phyloP scores from a whole-genome alignment of 92 coral and sea anemone species.

The Parazoanthus swiftii region DNA sequence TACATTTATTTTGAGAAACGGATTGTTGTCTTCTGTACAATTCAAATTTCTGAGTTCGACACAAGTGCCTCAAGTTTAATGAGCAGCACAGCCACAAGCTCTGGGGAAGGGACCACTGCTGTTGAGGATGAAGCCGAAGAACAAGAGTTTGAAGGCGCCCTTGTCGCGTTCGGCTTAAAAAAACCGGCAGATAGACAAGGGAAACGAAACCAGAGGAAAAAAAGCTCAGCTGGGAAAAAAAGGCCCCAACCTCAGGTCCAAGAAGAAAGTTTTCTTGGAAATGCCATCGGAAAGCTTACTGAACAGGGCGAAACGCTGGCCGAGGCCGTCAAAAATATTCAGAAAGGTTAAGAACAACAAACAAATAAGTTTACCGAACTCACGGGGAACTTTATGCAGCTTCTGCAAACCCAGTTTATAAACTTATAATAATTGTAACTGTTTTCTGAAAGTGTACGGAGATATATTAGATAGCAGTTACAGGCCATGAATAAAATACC shows the following conservation, averaged over 20 bases:
- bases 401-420: slow-evolving; percentile 1
- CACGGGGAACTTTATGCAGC: not conserved
- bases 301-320: not conserved
- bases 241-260: not conserved
- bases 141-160: slow-evolving; percentile 1
- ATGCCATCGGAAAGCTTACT: not conserved
- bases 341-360: slow-evolving; percentile 1
- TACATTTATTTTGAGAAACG: too few species aligned
- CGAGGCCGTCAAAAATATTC: not conserved
- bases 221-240: not conserved
- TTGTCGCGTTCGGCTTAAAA: slow-evolving; percentile 30
- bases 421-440: not conserved
- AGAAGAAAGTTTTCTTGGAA: not conserved
- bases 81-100: slow-evolving; percentile 13
- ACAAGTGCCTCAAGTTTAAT: slow-evolving; percentile 17
- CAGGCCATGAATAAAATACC: slow-evolving; percentile 1
- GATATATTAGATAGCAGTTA: not conserved
- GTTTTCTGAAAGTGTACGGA: too few species aligned
- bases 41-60: not conserved
- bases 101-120: slow-evolving; percentile 5
- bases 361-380: not conserved
- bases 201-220: not conserved
- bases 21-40: too few species aligned
- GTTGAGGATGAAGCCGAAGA: not conserved
- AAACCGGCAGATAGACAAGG: not conserved